A percentile compares a stretch with the other conserved stretches of the same genome.
These are phyloP conservation scores for Cathartes aura DNA, from an alignment of 2,113 vertebrate species.

Conservation along the genomic window DNA sequence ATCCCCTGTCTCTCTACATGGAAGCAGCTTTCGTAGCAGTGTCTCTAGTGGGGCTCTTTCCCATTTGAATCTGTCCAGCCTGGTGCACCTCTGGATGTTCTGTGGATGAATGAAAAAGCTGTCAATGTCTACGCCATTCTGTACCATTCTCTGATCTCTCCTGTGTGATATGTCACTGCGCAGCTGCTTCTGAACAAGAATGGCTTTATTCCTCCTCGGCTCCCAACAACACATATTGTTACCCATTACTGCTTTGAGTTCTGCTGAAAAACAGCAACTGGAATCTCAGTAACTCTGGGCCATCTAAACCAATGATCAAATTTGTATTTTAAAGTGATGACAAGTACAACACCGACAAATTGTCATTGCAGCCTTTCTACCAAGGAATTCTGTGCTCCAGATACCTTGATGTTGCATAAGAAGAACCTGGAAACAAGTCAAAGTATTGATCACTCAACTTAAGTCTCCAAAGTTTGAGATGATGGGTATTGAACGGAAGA, in stretches of 20 bases:
- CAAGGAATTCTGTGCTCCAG: not conserved
- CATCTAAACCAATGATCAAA: not conserved
- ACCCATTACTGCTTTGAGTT: not conserved
- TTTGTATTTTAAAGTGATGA: not conserved
- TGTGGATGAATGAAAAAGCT: not conserved
- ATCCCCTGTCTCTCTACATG: not conserved
- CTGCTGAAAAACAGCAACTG: not conserved
- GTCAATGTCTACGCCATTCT: not conserved
- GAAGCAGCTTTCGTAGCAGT: not conserved
- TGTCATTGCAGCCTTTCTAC: not conserved
- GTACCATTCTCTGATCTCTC: not conserved
- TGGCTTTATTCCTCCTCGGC: not conserved
- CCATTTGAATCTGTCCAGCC: not conserved
- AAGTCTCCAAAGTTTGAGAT: not conserved
- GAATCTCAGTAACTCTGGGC: not conserved
- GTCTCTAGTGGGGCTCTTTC: not conserved
- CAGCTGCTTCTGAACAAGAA: not conserved
- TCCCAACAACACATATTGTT: not conserved
- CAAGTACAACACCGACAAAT: not conserved
- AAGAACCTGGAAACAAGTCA: not conserved
- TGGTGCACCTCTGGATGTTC: not conserved
- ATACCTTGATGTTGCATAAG: not conserved
- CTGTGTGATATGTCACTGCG: rapidly evolving
- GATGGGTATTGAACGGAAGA: not conserved
- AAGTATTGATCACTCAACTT: not conserved